Percentiles rank a stretch among this genome's conserved stretches.
Conservation (phyloP, 92 coral and sea anemone genomes). For the Heliopora coerulea region DNA sequence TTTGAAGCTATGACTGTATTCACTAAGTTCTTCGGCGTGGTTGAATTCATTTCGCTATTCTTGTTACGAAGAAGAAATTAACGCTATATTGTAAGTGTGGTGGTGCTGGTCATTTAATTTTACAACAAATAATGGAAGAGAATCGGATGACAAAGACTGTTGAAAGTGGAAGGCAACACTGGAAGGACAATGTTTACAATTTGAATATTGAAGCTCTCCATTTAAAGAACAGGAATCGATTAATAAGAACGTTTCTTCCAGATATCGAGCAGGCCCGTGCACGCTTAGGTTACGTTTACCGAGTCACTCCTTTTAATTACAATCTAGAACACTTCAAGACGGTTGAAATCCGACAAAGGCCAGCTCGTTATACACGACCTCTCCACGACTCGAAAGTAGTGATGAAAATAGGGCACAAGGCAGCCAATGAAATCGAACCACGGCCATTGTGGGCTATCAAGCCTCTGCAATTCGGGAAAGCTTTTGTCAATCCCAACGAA, state of each 20-base stretch:
- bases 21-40: no score
- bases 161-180: neutral
- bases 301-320: slow-evolving; percentile 67
- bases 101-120: no score
- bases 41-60: neutral
- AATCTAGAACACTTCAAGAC: slow-evolving; percentile 88
- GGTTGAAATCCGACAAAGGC: slow-evolving; percentile 81
- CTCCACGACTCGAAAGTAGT: slow-evolving; percentile 69
- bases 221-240: slow-evolving; percentile 65
- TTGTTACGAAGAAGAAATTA: no score
- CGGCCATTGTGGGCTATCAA: slow-evolving; percentile 82
- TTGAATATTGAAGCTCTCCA: slow-evolving; percentile 72
- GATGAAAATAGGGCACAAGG: slow-evolving; percentile 73
- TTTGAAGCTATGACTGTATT: neutral
- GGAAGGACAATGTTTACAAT: slow-evolving; percentile 55
- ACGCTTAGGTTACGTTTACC: slow-evolving; percentile 67
- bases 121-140: no score
- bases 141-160: neutral
- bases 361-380: slow-evolving; percentile 60
- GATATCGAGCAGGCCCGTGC: slow-evolving; percentile 78
- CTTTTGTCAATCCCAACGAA: slow-evolving; percentile 21
- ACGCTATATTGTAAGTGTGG: no score
- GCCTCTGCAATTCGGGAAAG: slow-evolving; percentile 50
- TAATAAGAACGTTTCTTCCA: slow-evolving; percentile 75
- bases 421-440: slow-evolving; percentile 85